Conservation (phyloP, 2,113 vertebrate genomes). For the Piliocolobus tephrosceles region DNA sequence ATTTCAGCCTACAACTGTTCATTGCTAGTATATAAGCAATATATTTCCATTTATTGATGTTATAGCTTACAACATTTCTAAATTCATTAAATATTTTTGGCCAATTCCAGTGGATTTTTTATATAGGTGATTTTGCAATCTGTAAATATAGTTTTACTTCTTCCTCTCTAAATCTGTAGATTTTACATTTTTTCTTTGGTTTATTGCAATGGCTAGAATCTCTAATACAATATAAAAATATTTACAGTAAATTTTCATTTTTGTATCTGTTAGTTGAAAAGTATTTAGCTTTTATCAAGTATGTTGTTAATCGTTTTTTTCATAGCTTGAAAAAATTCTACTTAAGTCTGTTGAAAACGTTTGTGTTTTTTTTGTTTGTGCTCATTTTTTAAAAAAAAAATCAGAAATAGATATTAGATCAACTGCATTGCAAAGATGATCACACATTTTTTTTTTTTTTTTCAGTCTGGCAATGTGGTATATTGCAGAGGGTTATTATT, state of each 20-base stretch:
- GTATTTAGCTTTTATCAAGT: background rate
- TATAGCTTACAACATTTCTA: background rate
- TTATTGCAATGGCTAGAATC: background rate
- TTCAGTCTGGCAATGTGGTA: background rate
- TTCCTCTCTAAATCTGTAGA: background rate
- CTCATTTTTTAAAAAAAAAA: background rate
- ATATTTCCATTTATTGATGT: background rate
- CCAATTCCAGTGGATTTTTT: background rate
- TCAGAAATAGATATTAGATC: background rate
- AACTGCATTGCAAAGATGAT: background rate
- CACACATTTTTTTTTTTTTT: background rate
- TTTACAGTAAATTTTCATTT: background rate
- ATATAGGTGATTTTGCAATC: background rate
- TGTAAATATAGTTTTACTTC: background rate
- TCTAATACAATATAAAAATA: background rate
- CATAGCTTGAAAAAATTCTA: background rate
- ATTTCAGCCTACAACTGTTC: background rate
- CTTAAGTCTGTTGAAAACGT: background rate
- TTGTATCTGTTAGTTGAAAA: background rate
- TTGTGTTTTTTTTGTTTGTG: background rate
- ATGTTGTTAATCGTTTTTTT: background rate
- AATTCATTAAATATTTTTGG: background rate
- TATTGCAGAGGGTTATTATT: background rate
- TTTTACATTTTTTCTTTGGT: background rate
- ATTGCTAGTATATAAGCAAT: background rate